A percentile compares a stretch with the other conserved stretches of the same genome.
Conservation (phyloP, 2,888 invertebrate species). For the Orthosia gracilis region DNA sequence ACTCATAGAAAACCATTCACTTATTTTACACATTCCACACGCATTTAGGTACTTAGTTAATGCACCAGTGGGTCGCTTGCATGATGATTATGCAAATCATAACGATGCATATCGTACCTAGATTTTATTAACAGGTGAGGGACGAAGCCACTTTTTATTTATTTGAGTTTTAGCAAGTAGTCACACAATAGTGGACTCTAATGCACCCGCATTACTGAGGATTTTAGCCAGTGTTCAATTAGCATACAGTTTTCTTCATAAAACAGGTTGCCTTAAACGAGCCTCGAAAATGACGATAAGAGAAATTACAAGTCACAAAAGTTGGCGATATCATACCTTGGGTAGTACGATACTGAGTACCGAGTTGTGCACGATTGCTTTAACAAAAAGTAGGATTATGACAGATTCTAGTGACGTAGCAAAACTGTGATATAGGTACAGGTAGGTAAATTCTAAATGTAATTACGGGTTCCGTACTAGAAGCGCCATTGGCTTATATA, state of each 20-base stretch:
- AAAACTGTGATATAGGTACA: background rate
- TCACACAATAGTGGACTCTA: background rate
- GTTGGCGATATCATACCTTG: background rate
- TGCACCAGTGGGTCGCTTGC: constrained; percentile 17
- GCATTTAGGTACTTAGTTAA: background rate
- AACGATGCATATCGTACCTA: constrained; percentile 11
- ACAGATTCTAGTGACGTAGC: background rate
- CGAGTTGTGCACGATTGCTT: background rate
- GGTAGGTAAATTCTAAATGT: background rate
- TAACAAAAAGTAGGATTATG: background rate
- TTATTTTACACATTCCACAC: constrained; percentile 26
- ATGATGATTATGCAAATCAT: constrained; percentile 38
- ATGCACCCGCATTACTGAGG: background rate
- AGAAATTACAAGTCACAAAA: background rate
- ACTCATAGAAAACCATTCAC: background rate
- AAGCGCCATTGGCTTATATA: no score
- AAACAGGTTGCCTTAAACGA: background rate
- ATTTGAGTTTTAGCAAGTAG: constrained; percentile 1
- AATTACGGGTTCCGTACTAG: constrained; percentile 1
- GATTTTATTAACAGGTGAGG: constrained; percentile 3
- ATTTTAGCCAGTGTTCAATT: background rate
- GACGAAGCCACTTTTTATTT: background rate
- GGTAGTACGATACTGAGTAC: no score
- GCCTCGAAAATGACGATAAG: background rate
- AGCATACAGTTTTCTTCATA: background rate